Evolutionary conservation across 2,888 invertebrate species (phyloP), one percentile per base, ranked within the genome.

Genomic region (Mylabris sibirica): DNA sequence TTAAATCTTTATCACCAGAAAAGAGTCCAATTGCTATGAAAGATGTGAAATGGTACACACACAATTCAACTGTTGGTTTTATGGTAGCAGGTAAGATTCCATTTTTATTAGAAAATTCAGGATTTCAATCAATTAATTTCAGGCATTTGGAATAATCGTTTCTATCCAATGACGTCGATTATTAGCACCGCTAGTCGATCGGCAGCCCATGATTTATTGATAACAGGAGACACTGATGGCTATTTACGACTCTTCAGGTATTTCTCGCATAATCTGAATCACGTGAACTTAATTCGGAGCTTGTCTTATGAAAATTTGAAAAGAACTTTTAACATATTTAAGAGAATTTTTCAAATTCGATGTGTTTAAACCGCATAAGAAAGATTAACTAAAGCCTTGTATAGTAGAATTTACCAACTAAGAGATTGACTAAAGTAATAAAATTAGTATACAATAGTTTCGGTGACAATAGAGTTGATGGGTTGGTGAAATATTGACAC

Each of bases 141-240:
- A 92, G 93, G 93, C 64, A 92, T 95, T 86, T 96, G 96, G 96
- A 95, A 94, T 81, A 96, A 96, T 82, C 90, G 95, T 26, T 95
- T 93, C 84, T 95, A 95, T 79, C 93, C 94, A 38, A 91, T 92
- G 89, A 92, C 92, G 34, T 92, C 94, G n/a, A 88, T 95, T 60
- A 89, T 95, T 73, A 90, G 94, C 57, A 92, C 95, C 1, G 92
- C 93, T 11, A 93, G 93, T 85, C 89, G 95, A 72, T 92, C 95
- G 14, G 90, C 93, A 0, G 93, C 93, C 5, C 94, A 95, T 73
- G 95, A 96, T 80, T 89, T 95, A 76, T 86, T 97, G 1, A 90
- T 93, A 35, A 91, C 93, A 57, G 97, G 97, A 8, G 96, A 97
- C 81, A 92, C 93, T n/a, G 95, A 95, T 81, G 97, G 97, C 35